These are phyloP conservation scores for Campylomormyrus numenius DNA, from an alignment of 2,113 vertebrate species.

Conservation along the genomic window DNA sequence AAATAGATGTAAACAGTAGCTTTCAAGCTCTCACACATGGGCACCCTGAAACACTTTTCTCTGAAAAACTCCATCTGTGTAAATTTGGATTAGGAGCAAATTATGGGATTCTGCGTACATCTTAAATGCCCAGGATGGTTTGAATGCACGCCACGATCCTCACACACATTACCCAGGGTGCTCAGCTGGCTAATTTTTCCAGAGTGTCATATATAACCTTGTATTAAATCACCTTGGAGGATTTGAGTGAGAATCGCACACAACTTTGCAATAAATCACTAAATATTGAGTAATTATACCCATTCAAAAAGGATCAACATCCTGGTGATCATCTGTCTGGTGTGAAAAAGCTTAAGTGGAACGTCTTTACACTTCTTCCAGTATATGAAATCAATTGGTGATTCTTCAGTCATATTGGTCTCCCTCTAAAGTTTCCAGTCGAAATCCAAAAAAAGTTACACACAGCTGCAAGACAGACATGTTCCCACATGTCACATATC, in stretches of 20 bases:
- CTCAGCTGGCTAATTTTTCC: background rate
- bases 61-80: background rate
- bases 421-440: background rate
- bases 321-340: background rate
- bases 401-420: background rate
- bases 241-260: background rate
- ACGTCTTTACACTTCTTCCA: background rate
- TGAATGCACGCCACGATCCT: background rate
- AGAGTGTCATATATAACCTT: background rate
- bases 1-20: background rate
- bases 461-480: background rate
- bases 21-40: background rate
- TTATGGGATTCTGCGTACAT: background rate
- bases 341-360: background rate
- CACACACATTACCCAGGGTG: background rate
- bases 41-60: background rate
- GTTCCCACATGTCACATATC: constrained; percentile 7
- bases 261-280: background rate
- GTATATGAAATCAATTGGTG: background rate
- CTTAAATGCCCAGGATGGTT: background rate
- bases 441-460: background rate
- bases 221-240: background rate
- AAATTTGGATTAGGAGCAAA: background rate
- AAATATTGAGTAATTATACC: background rate
- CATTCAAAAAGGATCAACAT: background rate